Conservation (phyloP, 2,797 vertebrate genomes). For the Fistularia tabacaria region DNA sequence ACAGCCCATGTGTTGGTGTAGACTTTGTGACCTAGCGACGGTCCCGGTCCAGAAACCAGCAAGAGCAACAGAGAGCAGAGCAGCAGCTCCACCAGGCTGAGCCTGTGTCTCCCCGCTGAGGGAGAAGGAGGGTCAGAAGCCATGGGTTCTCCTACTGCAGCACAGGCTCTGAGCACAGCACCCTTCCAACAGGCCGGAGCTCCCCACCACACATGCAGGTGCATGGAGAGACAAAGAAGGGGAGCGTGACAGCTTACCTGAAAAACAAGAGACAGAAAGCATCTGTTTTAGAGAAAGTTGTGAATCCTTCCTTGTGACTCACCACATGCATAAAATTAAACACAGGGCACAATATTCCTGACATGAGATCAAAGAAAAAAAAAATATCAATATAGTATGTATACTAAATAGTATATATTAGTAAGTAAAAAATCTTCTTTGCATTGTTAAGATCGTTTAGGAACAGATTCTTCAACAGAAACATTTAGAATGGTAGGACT, state of each 20-base stretch:
- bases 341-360: neutral
- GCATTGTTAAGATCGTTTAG: too few species aligned
- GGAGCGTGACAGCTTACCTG: conserved; percentile 66
- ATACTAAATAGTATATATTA: too few species aligned
- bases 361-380: conserved; percentile 2
- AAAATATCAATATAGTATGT: neutral
- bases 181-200: conserved; percentile 51
- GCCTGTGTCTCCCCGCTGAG: conserved; percentile 80
- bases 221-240: conserved; percentile 44
- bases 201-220: conserved; percentile 57
- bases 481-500: neutral
- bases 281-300: conserved; percentile 1
- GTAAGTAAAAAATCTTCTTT: too few species aligned
- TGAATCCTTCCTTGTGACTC: conserved; percentile 3
- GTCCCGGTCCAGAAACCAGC: conserved; percentile 70
- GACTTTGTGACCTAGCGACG: conserved; percentile 73
- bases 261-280: conserved; percentile 11
- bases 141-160: conserved; percentile 63
- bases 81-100: conserved; percentile 70
- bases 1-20: conserved; percentile 97
- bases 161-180: conserved; percentile 54
- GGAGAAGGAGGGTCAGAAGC: conserved; percentile 56
- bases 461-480: too few species aligned
- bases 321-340: neutral
- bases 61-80: conserved; percentile 78